phyloP scores from a whole-genome alignment of 2,797 vertebrate species.

The Cetoscarus ocellatus region DNA sequence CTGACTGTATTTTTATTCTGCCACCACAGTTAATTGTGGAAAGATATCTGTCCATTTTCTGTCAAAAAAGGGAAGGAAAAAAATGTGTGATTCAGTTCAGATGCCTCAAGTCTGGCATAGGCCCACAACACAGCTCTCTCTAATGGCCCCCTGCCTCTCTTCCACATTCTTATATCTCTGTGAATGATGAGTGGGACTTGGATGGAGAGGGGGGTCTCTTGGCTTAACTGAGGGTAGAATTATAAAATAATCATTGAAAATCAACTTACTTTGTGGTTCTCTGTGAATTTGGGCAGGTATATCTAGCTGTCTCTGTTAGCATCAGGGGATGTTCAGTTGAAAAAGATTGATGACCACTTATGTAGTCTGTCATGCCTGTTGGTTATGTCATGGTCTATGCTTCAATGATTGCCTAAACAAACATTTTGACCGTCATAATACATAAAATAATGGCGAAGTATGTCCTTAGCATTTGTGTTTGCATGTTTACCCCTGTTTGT shows the following conservation, averaged over 20 bases:
- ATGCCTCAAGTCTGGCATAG: slow-evolving; percentile 66
- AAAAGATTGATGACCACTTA: too few species aligned
- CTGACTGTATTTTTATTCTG: slow-evolving; percentile 1
- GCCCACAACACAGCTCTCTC: slow-evolving; percentile 47
- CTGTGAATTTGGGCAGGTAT: too few species aligned
- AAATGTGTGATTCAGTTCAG: slow-evolving; percentile 55
- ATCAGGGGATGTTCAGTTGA: too few species aligned
- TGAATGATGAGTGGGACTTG: slow-evolving; percentile 62
- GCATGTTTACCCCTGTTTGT: too few species aligned
- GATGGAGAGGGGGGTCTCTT: slow-evolving; percentile 37
- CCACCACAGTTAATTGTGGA: slow-evolving; percentile 66
- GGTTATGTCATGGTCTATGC: too few species aligned
- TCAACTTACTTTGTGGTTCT: too few species aligned
- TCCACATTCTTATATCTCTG: slow-evolving; percentile 71
- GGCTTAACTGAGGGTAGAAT: slow-evolving; percentile 81
- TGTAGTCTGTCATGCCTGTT: too few species aligned
- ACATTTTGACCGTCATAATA: too few species aligned
- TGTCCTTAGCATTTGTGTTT: too few species aligned
- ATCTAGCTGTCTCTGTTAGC: too few species aligned
- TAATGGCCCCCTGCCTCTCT: slow-evolving; percentile 58
- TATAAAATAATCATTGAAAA: slow-evolving; percentile 56
- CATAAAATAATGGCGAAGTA: too few species aligned
- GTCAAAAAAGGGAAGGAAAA: slow-evolving; percentile 25
- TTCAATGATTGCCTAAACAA: too few species aligned
- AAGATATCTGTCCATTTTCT: slow-evolving; percentile 65